Conservation (phyloP, 1,140 invertebrate species). For the Drosophila burlai region DNA sequence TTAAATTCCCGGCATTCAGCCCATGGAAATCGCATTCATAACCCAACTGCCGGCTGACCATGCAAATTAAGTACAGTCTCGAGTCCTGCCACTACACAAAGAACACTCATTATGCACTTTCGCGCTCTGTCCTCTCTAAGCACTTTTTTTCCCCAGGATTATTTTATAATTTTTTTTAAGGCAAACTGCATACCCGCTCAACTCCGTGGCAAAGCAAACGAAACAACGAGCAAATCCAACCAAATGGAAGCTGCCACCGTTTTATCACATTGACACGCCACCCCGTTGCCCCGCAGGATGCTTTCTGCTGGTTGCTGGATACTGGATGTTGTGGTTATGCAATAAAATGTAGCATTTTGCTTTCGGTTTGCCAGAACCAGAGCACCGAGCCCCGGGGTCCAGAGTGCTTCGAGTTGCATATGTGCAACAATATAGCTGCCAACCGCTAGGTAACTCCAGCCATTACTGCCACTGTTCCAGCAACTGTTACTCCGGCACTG, state of each 20-base stretch:
- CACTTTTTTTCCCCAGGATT: neutral
- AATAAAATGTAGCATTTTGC: constrained; percentile 78
- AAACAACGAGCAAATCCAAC: constrained; percentile 21
- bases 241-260: constrained; percentile 49
- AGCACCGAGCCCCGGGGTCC: neutral
- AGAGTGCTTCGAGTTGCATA: constrained; percentile 44
- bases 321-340: constrained; percentile 57
- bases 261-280: constrained; percentile 56
- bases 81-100: constrained; percentile 56
- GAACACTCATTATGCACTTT: constrained; percentile 74
- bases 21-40: constrained; percentile 59
- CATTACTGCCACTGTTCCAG: constrained; percentile 14
- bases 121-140: constrained; percentile 12
- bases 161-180: constrained; percentile 20
- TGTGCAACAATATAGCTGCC: constrained; percentile 70
- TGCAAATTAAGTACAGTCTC: constrained; percentile 74
- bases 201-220: constrained; percentile 4
- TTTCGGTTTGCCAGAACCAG: constrained; percentile 29
- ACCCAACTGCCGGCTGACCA: constrained; percentile 19
- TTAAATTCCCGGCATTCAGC: constrained; percentile 18
- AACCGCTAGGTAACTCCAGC: constrained; percentile 43
- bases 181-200: constrained; percentile 49
- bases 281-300: constrained; percentile 5
- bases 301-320: neutral
- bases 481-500: constrained; percentile 31